Base-by-base conservation (phyloP, 1,140 invertebrate species). In the Drosophila obscura region DNA sequence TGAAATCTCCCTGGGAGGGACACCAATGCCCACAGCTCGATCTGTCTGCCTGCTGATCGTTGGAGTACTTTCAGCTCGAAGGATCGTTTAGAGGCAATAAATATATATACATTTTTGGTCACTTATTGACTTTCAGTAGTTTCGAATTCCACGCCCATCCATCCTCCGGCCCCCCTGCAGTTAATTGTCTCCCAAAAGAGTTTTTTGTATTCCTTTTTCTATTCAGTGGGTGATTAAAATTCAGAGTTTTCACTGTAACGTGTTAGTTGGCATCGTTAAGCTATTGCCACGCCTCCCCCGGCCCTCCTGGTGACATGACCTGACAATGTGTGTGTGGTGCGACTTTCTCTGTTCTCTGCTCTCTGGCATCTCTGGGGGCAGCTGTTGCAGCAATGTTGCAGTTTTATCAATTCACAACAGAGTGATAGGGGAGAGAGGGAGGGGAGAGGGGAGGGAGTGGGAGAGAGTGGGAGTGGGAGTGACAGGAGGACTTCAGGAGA, bases 211-310 rank as follows among this genome's bases (percentile, higher is more conserved):
- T n/a, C 22, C 39, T 7, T 11, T 1, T 1, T n/a, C 48, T 69
- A 24, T 19, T 19, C 19, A 1, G 0, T 49, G 48, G 50, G 44
- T 46, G 49, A 58, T 52, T 22, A 19, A 26, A 61, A 24, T 24
- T 9, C 44, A 22, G 35, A 26, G 35, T 69, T 28, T 16, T 43
- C 53, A 71, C 67, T 73, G 62, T 59, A 53, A 48, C 53, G 56
- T 53, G 73, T 57, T 67, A 76, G 75, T 76, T 80, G 81, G 57
- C 64, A 87, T 85, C 81, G 81, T 85, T 85, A 85, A 85, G 59
- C 84, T 72, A 78, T 77, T 77, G 77, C 81, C 77, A 80, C 73
- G 56, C 77, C 19, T 19, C 19, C 76, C 63, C 48, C 16, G n/a
- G 2, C 48, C 43, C 28, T 13, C 51, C 50, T 46, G 49, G 59